Evolutionary conservation across 2,888 invertebrate genomes (phyloP), one percentile per base, ranked within the genome.

Genomic region (Cryptocephalus primarius): DNA sequence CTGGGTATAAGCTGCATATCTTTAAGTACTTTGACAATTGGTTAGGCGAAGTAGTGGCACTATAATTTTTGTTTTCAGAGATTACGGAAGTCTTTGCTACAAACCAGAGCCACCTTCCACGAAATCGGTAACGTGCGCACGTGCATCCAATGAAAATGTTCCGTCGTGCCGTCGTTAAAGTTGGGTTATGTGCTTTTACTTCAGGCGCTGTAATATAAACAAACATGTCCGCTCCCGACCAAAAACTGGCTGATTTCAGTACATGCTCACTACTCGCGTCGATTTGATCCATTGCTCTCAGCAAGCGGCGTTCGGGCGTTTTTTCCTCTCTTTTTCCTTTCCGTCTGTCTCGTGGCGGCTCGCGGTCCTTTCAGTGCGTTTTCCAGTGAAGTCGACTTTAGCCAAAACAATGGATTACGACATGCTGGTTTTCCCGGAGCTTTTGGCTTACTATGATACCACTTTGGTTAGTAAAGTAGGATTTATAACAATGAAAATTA

Each of bases 371-470:
- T 46, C 36, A 38, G 47, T 49, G 44, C 32, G 34, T 43, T 49
- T 46, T 33, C 8, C 8, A 33, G 38, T 42, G 13, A n/a, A n/a
- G 41, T 31, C n/a, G 42, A 32, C 33, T 8, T 31, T 32, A 32
- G 42, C 22, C 14, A 42, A 31, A 9, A 32, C 45, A 42, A 79
- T 79, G 80, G 80, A 80, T 78, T 80, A 79, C 74, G 80, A 80
- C 58, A 75, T 79, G 66, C 70, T 80, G 62, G 72, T 79, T 58
- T 79, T 77, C 67, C 77, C 79, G 58, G 80, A 80, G 49, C 75
- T 79, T 48, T 72, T 78, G 58, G 77, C 76, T 59, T 79, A 79
- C 68, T 80, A 80, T 63, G 79, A 80, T 60, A 75, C 65, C 40
- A 56, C 77, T 48, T 53, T 60, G 57, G 60, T 60, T 51, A 48